Evolutionary conservation across 2,888 invertebrate genomes (phyloP).

Genomic region (Arrhopalites spinosus): DNA sequence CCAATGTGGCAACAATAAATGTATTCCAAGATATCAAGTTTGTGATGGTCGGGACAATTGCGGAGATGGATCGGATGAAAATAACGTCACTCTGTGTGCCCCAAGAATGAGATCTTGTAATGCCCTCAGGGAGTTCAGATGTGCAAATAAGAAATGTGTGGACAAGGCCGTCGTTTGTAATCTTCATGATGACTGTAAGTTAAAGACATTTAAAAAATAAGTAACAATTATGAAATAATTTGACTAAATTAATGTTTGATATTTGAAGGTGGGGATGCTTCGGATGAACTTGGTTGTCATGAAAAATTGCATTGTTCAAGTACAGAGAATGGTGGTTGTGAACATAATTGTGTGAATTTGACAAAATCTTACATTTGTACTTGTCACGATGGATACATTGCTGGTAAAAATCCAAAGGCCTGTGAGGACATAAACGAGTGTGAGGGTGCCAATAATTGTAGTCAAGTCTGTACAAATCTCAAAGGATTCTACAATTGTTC

Average conservation of each 20-base stretch:
- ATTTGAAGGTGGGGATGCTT: conserved; percentile 75
- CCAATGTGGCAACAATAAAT: conserved; percentile 88
- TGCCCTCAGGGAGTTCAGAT: conserved; percentile 75
- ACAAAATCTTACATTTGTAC: conserved; percentile 84
- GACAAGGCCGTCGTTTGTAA: conserved; percentile 81
- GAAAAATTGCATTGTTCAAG: conserved; percentile 59
- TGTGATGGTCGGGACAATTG: conserved; percentile 94
- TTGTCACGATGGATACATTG: conserved; percentile 85
- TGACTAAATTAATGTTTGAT: too few species aligned
- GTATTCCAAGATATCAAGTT: conserved; percentile 74
- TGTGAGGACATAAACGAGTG: conserved; percentile 93
- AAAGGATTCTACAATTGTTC: conserved; percentile 88
- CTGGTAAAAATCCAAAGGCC: conserved; percentile 70
- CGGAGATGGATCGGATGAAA: conserved; percentile 93
- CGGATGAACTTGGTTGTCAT: conserved; percentile 87
- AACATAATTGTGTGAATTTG: conserved; percentile 87
- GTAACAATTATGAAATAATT: too few species aligned
- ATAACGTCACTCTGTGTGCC: conserved; percentile 87
- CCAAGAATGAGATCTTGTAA: conserved; percentile 77
- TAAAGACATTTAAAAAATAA: too few species aligned
- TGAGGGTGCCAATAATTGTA: conserved; percentile 80
- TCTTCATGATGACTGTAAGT: conserved; percentile 72
- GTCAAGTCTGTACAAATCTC: conserved; percentile 88
- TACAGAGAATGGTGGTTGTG: conserved; percentile 75
- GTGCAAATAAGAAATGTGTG: conserved; percentile 85